Evolutionary conservation across 2,888 invertebrate genomes (phyloP), one percentile per base, ranked within the genome.

Genomic region (Coremacera marginata): DNA sequence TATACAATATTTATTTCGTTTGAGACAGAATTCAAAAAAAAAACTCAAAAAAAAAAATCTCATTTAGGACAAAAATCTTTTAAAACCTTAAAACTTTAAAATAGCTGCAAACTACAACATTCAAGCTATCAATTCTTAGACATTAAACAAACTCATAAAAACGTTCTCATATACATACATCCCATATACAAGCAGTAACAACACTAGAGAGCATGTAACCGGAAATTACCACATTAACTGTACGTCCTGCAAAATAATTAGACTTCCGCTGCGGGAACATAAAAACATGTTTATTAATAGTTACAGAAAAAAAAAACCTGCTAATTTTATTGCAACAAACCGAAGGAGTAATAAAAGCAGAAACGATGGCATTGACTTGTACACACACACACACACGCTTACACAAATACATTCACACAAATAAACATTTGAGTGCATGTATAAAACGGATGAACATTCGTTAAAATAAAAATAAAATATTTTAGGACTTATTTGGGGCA

Each of bases 161-260:
- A 9, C 25, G 57, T 27, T 25, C 25, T 60, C 57, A 22, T 27
- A 60, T 27, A 8, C n/a, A 75, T 70, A 60, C 70, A 77, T 74
- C 70, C 65, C 51, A 63, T 67, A 67, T 74, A 62, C 55, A 76
- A 31, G 25, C 63, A 62, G 31, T 49, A 44, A 19, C 2, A 16
- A 34, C 31, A n/a, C 19, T 57, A 11, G 31, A 60, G 31, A 55
- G 37, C 37, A 44, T 37, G 16, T 22, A 52, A 49, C 34, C 63
- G 81, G 82, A 82, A 82, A 82, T 82, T 81, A 78, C 78, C 77
- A 80, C 77, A 81, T 82, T 81, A 81, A 81, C 80, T 79, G 77
- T 57, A 74, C 78, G 82, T 81, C 81, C 81, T 82, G 79, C 75
- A 77, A 81, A 80, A 78, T 82, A 81, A 83, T 81, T 82, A 76